phyloP scores from a whole-genome alignment of 2,888 invertebrate species.

The Ormyrus thymus region DNA sequence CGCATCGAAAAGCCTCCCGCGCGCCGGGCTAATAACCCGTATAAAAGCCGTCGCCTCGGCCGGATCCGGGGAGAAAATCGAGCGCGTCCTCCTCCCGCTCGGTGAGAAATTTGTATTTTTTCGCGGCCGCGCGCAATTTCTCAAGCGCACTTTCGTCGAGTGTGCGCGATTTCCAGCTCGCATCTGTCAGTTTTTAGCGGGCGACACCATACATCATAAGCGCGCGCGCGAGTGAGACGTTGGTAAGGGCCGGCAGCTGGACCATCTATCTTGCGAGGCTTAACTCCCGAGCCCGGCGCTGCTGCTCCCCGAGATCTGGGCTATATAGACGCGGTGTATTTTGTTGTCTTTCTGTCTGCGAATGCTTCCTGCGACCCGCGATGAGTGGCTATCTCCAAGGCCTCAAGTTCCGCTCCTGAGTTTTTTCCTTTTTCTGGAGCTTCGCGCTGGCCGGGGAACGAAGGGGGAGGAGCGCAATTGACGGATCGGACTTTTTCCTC shows the following conservation, averaged over 20 bases:
- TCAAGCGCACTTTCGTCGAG: constrained; percentile 55
- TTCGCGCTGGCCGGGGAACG: neutral
- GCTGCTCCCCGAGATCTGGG: neutral
- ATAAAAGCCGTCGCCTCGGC: neutral
- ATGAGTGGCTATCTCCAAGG: constrained; percentile 5
- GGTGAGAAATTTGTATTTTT: constrained; percentile 53
- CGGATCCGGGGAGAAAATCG: constrained; percentile 30
- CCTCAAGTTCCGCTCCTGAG: neutral
- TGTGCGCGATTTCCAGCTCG: constrained; percentile 24
- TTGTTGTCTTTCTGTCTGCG: constrained; percentile 28
- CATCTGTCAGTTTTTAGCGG: constrained; percentile 57
- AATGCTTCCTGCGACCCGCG: neutral
- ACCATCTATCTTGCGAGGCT: constrained; percentile 58
- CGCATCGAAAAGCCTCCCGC: constrained; percentile 42
- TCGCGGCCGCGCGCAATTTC: constrained; percentile 40
- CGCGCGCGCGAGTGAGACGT: constrained; percentile 31
- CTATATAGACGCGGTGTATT: constrained; percentile 19
- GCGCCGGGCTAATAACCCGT: constrained; percentile 42
- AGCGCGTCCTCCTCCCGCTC: neutral
- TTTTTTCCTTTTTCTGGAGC: neutral
- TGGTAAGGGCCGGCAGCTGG: constrained; percentile 51
- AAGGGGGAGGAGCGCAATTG: constrained; percentile 14
- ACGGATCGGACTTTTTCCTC: constrained; percentile 20
- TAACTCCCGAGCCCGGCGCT: constrained; percentile 34
- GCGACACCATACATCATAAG: constrained; percentile 56